These are phyloP conservation scores for Mythimna vitellina DNA, from an alignment of 2,888 invertebrate species.

Conservation along the genomic window DNA sequence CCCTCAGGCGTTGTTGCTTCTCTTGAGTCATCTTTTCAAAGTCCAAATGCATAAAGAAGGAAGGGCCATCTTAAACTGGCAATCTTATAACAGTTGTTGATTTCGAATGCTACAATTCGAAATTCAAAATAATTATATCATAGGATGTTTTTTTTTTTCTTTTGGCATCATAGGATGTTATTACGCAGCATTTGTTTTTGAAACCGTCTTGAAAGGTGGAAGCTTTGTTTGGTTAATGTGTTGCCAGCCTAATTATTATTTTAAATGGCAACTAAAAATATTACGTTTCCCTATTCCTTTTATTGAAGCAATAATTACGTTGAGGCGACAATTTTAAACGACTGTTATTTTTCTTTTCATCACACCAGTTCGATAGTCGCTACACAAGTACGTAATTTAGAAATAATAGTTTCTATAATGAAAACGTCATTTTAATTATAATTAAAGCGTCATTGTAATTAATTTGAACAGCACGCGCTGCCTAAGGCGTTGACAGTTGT, in stretches of 20 bases:
- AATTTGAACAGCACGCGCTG: conserved; percentile 78
- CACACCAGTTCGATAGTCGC: conserved; percentile 41
- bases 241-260: conserved; percentile 73
- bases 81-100: conserved; percentile 82
- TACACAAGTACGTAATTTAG: conserved; percentile 60
- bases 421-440: conserved; percentile 81
- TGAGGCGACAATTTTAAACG: conserved; percentile 35
- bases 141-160: neutral
- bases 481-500: conserved; percentile 79
- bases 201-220: conserved; percentile 73
- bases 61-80: conserved; percentile 70
- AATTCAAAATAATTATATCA: conserved; percentile 78
- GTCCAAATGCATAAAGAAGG: conserved; percentile 60
- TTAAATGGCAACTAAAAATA: conserved; percentile 54
- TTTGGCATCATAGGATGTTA: conserved; percentile 73
- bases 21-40: conserved; percentile 69
- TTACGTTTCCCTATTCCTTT: conserved; percentile 32
- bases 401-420: conserved; percentile 76
- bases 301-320: conserved; percentile 32
- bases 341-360: conserved; percentile 52
- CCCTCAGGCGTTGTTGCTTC: conserved; percentile 64
- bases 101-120: conserved; percentile 78
- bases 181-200: conserved; percentile 81
- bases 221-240: conserved; percentile 68
- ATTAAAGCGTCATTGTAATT: conserved; percentile 82